phyloP scores from a whole-genome alignment of 2,888 invertebrate species.

The Dione juno region DNA sequence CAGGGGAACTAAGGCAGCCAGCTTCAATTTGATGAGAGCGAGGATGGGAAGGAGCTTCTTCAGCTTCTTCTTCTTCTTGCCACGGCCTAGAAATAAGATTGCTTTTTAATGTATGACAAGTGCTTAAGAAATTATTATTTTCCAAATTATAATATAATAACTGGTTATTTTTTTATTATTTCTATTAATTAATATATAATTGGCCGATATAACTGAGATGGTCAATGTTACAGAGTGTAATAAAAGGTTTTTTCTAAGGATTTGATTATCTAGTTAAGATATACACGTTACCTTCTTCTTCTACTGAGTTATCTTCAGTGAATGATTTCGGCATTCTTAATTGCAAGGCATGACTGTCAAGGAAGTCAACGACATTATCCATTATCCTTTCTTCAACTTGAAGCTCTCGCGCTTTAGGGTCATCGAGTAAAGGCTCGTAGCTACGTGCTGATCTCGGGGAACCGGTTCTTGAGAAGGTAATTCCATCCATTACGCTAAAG shows the following conservation, averaged over 20 bases:
- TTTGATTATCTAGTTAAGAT: too few species aligned
- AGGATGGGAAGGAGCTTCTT: conserved; percentile 90
- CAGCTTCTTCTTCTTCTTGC: conserved; percentile 90
- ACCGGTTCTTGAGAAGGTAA: conserved; percentile 72
- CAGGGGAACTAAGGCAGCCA: conserved; percentile 88
- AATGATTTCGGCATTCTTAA: conserved; percentile 77
- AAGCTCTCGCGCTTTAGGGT: conserved; percentile 71
- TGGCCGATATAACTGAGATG: too few species aligned
- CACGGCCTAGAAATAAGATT: conserved; percentile 84
- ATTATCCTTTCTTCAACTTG: conserved; percentile 76
- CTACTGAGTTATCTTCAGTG: conserved; percentile 73
- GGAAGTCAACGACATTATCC: conserved; percentile 76
- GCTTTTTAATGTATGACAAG: background rate
- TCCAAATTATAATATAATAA: too few species aligned
- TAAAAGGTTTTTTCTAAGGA: too few species aligned
- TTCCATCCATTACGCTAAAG: conserved; percentile 68
- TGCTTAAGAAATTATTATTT: background rate
- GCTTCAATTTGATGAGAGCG: conserved; percentile 90
- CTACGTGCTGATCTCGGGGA: conserved; percentile 74
- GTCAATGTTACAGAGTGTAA: too few species aligned
- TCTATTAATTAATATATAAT: too few species aligned
- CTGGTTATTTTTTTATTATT: too few species aligned
- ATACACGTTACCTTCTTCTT: conserved; percentile 70
- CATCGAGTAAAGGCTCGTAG: conserved; percentile 73
- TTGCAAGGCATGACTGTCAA: conserved; percentile 73